These are phyloP conservation scores for Hydrolagus colliei DNA, from an alignment of 2,797 vertebrate species.

Conservation along the genomic window DNA sequence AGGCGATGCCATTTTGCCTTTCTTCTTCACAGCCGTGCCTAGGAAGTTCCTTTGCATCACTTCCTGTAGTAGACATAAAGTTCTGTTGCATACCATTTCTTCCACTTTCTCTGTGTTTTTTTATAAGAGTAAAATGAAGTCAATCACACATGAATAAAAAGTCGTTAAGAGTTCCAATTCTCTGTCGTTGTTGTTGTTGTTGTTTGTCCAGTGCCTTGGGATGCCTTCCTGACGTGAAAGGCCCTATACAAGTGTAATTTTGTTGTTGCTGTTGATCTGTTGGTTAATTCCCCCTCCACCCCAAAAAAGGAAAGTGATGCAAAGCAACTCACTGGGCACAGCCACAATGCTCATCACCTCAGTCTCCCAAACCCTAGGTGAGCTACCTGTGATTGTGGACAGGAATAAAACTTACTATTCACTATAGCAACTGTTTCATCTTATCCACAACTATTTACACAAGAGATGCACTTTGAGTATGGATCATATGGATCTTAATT, in stretches of 20 bases:
- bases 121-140: slow-evolving; percentile 16
- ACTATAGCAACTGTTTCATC: neutral
- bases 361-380: neutral
- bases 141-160: slow-evolving; percentile 2
- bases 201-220: too few species aligned
- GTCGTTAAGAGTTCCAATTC: neutral
- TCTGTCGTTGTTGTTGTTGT: neutral
- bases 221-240: too few species aligned
- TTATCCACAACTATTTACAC: neutral
- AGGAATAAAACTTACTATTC: neutral
- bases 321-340: neutral
- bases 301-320: slow-evolving; percentile 20
- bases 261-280: too few species aligned
- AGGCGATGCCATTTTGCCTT: slow-evolving; percentile 23
- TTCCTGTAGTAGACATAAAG: slow-evolving; percentile 30
- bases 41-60: slow-evolving; percentile 31
- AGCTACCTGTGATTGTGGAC: neutral
- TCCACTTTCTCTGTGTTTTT: neutral
- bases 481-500: neutral
- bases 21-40: slow-evolving; percentile 24
- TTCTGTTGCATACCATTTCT: slow-evolving; percentile 31
- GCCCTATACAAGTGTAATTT: neutral
- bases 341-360: neutral
- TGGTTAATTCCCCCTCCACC: neutral
- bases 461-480: neutral